Conservation (phyloP, 1,140 invertebrate genomes). For the Proctacanthus coquilletti region DNA sequence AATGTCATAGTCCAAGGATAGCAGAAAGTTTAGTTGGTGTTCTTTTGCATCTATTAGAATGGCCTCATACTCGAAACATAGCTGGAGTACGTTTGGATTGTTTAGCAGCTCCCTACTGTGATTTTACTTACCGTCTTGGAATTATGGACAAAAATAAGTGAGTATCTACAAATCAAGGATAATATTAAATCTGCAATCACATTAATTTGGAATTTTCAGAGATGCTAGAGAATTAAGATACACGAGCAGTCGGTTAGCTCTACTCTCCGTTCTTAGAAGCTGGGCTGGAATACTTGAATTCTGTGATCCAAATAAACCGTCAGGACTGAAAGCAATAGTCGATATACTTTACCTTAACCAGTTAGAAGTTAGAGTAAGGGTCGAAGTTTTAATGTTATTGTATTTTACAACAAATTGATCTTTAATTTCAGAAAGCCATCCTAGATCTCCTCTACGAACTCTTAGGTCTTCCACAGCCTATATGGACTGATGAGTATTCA, state of each 20-base stretch:
- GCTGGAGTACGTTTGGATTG: conserved; percentile 64
- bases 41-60: conserved; percentile 73
- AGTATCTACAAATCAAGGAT: no score
- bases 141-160: conserved; percentile 41
- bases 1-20: conserved; percentile 61
- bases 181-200: background rate
- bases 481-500: conserved; percentile 82
- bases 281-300: conserved; percentile 81
- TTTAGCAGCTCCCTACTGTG: conserved; percentile 81
- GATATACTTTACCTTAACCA: conserved; percentile 77
- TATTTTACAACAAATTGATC: conserved; percentile 4
- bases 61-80: conserved; percentile 58
- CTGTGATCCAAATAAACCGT: conserved; percentile 54
- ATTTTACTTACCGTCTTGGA: conserved; percentile 61
- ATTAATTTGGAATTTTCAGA: conserved; percentile 32
- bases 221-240: conserved; percentile 71
- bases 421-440: conserved; percentile 59
- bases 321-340: conserved; percentile 66
- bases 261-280: conserved; percentile 72
- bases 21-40: conserved; percentile 75
- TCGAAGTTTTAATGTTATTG: conserved; percentile 4
- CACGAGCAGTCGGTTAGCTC: conserved; percentile 63
- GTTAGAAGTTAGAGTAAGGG: conserved; percentile 65
- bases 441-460: conserved; percentile 83
- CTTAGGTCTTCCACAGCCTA: conserved; percentile 65